Evolutionary conservation across 2,888 invertebrate genomes (phyloP).

Genomic region (Lasioglossum calceatum): DNA sequence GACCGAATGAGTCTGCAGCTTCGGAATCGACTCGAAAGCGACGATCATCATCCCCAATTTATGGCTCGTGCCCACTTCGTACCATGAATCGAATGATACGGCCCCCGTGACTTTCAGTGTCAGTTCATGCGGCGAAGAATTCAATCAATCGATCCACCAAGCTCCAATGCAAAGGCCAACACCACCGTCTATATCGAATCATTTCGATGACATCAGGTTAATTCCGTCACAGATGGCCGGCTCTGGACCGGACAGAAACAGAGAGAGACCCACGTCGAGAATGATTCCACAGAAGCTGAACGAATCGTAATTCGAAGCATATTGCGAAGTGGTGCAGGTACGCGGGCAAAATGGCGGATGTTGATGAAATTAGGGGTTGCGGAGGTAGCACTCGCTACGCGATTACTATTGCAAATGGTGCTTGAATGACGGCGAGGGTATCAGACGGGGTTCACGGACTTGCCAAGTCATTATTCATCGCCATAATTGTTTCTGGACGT

Average conservation of each 20-base stretch:
- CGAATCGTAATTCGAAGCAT: constrained; percentile 72
- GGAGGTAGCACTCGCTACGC: constrained; percentile 41
- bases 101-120: constrained; percentile 19
- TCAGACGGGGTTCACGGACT: constrained; percentile 72
- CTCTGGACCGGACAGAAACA: constrained; percentile 23
- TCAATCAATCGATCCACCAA: constrained; percentile 32
- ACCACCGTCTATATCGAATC: constrained; percentile 72
- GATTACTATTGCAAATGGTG: constrained; percentile 72
- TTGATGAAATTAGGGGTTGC: constrained; percentile 27
- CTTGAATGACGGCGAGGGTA: constrained; percentile 72
- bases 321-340: constrained; percentile 62
- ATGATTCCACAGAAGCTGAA: constrained; percentile 72
- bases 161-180: constrained; percentile 8
- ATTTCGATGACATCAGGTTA: constrained; percentile 77
- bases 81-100: not conserved
- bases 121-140: constrained; percentile 2
- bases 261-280: constrained; percentile 6
- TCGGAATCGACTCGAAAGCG: not conserved
- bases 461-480: constrained; percentile 65
- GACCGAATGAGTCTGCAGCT: not conserved
- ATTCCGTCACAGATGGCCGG: constrained; percentile 73
- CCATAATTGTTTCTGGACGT: constrained; percentile 14
- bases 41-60: constrained; percentile 16
- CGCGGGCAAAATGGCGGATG: constrained; percentile 20
- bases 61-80: not conserved